Percentiles rank a stretch among this genome's conserved stretches.
phyloP scores from a whole-genome alignment of 2,113 vertebrate genomes.

The Brachypodius melanocephalos region DNA sequence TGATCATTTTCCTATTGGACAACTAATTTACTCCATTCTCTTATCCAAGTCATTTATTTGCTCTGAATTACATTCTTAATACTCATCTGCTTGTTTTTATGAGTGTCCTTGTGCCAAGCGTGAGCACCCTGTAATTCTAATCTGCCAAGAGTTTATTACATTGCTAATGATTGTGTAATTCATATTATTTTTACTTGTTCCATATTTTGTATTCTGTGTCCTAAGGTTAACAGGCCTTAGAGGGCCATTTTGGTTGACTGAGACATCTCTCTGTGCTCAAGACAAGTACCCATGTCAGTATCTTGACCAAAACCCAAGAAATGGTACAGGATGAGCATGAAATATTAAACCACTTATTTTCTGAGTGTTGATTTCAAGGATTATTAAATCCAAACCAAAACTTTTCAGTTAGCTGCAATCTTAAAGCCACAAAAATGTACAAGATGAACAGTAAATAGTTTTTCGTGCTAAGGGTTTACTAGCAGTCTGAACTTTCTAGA shows the following conservation, averaged over 20 bases:
- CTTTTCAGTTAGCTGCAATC: not conserved
- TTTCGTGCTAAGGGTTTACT: not conserved
- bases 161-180: slow-evolving; percentile 1
- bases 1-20: not conserved
- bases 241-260: not conserved
- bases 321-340: not conserved
- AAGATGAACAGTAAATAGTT: not conserved
- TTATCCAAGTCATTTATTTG: not conserved
- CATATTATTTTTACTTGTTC: not conserved
- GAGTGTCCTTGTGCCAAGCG: not conserved
- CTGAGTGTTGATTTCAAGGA: not conserved
- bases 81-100: not conserved
- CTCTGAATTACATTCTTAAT: not conserved
- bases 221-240: not conserved
- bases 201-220: not conserved
- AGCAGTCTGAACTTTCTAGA: not conserved
- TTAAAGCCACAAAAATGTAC: not conserved
- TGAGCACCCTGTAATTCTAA: not conserved
- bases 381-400: not conserved
- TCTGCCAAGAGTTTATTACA: slow-evolving; percentile 1
- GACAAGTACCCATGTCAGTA: not conserved
- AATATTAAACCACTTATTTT: not conserved
- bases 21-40: not conserved
- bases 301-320: not conserved
- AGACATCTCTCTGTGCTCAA: not conserved